These are phyloP conservation scores for Alviniconcha strummeri DNA, from an alignment of 2,888 invertebrate genomes.

Conservation along the genomic window DNA sequence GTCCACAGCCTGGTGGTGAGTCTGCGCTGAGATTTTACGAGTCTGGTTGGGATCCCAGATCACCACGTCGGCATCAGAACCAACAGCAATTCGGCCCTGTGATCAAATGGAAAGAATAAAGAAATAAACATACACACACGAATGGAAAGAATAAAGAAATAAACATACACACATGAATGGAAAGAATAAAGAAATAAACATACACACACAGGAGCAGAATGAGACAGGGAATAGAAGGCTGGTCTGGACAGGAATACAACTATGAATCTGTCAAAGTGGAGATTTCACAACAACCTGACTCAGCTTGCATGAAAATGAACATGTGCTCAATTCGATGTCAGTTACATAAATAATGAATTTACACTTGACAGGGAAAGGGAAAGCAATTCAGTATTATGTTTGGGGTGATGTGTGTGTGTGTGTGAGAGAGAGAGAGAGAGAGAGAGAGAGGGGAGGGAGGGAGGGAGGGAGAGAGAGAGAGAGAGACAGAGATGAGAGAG, in stretches of 20 bases:
- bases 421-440: neutral
- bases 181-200: neutral
- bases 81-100: constrained; percentile 89
- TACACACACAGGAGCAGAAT: neutral
- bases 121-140: neutral
- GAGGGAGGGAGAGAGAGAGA: neutral
- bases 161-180: neutral
- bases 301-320: too few species aligned
- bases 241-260: neutral
- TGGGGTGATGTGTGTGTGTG: neutral
- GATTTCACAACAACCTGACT: too few species aligned
- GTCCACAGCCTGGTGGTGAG: constrained; percentile 93
- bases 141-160: neutral
- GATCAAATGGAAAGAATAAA: constrained; percentile 18
- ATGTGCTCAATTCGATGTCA: too few species aligned
- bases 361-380: too few species aligned
- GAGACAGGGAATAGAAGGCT: neutral
- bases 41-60: constrained; percentile 93
- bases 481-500: neutral
- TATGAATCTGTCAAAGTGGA: neutral
- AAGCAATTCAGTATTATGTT: too few species aligned
- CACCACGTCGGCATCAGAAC: constrained; percentile 97
- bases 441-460: neutral
- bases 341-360: too few species aligned
- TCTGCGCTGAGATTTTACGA: constrained; percentile 90